Evolutionary conservation across 2,888 invertebrate species (phyloP), one percentile per base, ranked within the genome.

Genomic region (Coecobrya sp.): DNA sequence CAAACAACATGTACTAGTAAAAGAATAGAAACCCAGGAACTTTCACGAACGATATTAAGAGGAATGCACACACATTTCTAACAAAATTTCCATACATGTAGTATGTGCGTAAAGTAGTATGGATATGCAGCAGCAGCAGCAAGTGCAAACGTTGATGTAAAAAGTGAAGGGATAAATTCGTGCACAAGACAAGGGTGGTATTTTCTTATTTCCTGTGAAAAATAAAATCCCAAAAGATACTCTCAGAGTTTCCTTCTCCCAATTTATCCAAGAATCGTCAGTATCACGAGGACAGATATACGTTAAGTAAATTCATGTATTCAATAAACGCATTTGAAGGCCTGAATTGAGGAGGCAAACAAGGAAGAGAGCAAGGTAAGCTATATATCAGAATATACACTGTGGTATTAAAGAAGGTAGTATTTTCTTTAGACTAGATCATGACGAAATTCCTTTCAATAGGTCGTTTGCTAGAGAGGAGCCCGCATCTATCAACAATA

Each of bases 141-240:
- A 52, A 79, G 27, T 79, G 79, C 55, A 79, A 25, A 25, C 25
- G 16, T 79, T 79, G 52, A 79, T 52, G 52, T 79, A 49, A 79
- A 79, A 79, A 49, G 30, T 55, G 79, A 52, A 49, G 52, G 79
- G 79, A 79, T 82, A 62, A 62, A 59, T 82, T 82, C 82, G 59
- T 82, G 82, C 82, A 59, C 59, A 82, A 82, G 62, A 82, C 82
- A 82, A 82, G 82, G 82, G 82, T 73, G 59, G 73, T 87, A 87
- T 87, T 86, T 76, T 59, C 86, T 55, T 76, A 86, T 86, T 87
- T 87, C 87, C 76, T 87, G 87, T 87, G 27, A 76, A 87, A 86
- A 87, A 68, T 65, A 59, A 76, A 84, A 62, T 65, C 42, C 25
- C 25, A 65, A 68, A 70, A 76, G 45, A 45, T 49, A 86, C 73